These are phyloP conservation scores for Hymenopus coronatus DNA, from an alignment of 2,888 invertebrate species.

Conservation along the genomic window DNA sequence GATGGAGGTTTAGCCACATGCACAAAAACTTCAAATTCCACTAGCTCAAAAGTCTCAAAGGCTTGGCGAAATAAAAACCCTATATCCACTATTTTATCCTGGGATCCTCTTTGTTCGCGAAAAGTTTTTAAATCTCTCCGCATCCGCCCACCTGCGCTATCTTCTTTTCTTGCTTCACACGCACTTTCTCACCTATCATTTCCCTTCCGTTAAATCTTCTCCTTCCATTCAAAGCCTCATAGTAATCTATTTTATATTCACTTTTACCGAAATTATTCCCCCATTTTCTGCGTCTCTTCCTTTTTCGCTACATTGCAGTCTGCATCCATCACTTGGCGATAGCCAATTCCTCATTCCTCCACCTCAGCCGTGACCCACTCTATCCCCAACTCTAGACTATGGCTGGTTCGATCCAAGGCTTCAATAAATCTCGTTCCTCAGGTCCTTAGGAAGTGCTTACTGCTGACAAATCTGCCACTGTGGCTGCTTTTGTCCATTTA, in stretches of 20 bases:
- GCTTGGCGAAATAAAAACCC: not conserved
- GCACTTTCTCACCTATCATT: not conserved
- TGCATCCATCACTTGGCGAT: not conserved
- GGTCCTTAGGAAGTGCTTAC: not conserved
- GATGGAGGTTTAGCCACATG: not conserved
- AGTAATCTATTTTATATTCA: conserved; percentile 6
- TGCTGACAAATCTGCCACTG: not conserved
- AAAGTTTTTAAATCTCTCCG: not conserved
- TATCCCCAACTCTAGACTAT: not conserved
- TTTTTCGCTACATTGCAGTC: not conserved
- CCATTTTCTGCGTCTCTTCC: not conserved
- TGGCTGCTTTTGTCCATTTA: not conserved
- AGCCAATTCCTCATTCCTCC: not conserved
- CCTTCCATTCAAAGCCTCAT: not conserved
- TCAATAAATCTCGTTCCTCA: not conserved
- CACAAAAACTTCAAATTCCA: not conserved
- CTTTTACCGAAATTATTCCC: conserved; percentile 4
- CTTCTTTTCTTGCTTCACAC: not conserved
- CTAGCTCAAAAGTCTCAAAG: not conserved
- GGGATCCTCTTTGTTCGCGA: not conserved
- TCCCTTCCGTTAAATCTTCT: not conserved
- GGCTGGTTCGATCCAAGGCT: not conserved
- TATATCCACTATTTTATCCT: conserved; percentile 12
- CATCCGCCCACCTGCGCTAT: not conserved
- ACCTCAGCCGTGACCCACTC: not conserved